Conservation (phyloP, 2,113 vertebrate species). For the Anoura caudifer region DNA sequence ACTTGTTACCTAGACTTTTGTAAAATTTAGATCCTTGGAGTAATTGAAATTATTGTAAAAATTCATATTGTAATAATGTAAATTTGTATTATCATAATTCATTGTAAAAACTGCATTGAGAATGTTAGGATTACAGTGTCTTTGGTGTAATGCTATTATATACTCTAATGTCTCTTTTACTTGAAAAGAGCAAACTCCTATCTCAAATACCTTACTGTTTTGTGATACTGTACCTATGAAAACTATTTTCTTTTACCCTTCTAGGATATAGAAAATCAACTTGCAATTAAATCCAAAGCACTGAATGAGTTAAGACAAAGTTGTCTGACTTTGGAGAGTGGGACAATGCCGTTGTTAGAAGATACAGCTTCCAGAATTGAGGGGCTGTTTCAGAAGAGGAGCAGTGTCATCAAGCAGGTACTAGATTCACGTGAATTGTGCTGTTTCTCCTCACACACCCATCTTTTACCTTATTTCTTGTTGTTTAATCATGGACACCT, state of each 20-base stretch:
- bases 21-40: neutral
- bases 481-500: neutral
- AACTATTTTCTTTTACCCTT: neutral
- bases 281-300: slow-evolving; percentile 78
- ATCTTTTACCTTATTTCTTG: neutral
- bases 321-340: slow-evolving; percentile 20
- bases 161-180: neutral
- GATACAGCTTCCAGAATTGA: slow-evolving; percentile 52
- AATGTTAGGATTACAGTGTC: neutral
- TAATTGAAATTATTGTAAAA: neutral
- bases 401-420: slow-evolving; percentile 82
- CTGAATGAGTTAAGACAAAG: slow-evolving; percentile 82
- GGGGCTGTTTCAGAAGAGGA: slow-evolving; percentile 72
- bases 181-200: neutral
- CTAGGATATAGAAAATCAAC: slow-evolving; percentile 85
- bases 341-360: slow-evolving; percentile 36
- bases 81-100: neutral
- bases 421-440: neutral
- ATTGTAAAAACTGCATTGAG: neutral
- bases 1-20: neutral
- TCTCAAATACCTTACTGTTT: neutral
- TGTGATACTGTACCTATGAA: neutral
- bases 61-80: neutral
- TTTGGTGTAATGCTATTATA: neutral
- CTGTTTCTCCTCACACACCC: neutral